Base-by-base conservation (phyloP, 2,888 invertebrate genomes). In the Clitarchus hookeri region DNA sequence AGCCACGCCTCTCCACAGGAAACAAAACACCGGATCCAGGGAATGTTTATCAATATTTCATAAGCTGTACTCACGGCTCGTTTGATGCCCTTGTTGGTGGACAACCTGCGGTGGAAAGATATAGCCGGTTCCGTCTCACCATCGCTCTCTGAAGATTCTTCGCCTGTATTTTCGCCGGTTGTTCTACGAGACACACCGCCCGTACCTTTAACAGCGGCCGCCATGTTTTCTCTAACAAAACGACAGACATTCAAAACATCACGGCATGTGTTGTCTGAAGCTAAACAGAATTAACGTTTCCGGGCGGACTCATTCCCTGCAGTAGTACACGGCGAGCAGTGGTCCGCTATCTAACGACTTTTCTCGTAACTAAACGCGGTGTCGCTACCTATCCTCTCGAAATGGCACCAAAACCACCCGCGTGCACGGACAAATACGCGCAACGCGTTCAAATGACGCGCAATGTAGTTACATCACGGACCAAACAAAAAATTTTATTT, bases 81-180 rank as follows among this genome's bases (percentile, higher is more conserved):
- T 91, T 95, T 96, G 91, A 96, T 95, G 91, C 96, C 96, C 92
- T 95, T 95, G 92, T 96, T 96, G 88, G 96, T 97, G 87, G 97
- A 97, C 91, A 97, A 94, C 90, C 96, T 94, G 90, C 96, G 93
- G 90, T 96, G 95, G 91, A 96, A 95, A 89, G 94, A 94, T 91
- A 93, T 94, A 89, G 95, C 96, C 90, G 95, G 96, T 91, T 96
- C 96, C 87, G 95, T 94, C 91, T 97, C 97, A 91, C 95, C 95
- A 91, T 97, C 97, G 92, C 97, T 97, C 91, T 96, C 97, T 54
- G 96, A 94, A 87, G 95, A 94, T 89, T 95, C 95, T 89, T 94
- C 95, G 88, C 90, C 88, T 86, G 84, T 53, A 85, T 86, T 82
- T 85, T 87, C 87, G 44, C 27, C 53, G 25, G 85, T 54, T 19